Conservation (phyloP, 2,113 vertebrate species). For the Scomber colias region DNA sequence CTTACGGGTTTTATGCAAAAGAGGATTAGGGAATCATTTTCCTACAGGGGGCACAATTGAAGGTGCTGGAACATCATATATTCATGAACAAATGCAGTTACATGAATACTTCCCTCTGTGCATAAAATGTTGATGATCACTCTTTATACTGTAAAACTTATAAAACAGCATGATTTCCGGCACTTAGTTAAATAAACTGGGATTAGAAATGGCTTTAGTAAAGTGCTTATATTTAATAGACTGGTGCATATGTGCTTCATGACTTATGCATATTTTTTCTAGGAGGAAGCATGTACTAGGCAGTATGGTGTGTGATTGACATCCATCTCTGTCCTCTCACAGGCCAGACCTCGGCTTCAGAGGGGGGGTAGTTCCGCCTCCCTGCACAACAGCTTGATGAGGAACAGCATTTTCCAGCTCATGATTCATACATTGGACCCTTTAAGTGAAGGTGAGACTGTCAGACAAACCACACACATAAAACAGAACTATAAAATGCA, state of each 20-base stretch:
- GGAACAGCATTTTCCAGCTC: slow-evolving; percentile 98
- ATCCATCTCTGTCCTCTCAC: slow-evolving; percentile 44
- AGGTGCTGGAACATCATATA: slow-evolving; percentile 26
- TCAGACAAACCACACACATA: slow-evolving; percentile 7
- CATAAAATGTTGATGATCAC: slow-evolving; percentile 9
- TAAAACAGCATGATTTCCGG: not conserved
- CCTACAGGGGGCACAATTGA: slow-evolving; percentile 23
- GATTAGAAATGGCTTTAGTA: slow-evolving; percentile 35
- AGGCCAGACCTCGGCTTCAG: slow-evolving; percentile 94
- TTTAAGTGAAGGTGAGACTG: slow-evolving; percentile 86
- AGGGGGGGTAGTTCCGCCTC: slow-evolving; percentile 96
- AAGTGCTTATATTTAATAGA: slow-evolving; percentile 32
- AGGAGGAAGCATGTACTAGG: not conserved
- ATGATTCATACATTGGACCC: slow-evolving; percentile 99
- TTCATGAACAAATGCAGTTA: slow-evolving; percentile 28
- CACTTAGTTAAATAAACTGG: slow-evolving; percentile 17
- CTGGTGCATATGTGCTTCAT: slow-evolving; percentile 8
- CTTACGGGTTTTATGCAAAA: slow-evolving; percentile 55
- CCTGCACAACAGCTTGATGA: slow-evolving; percentile 98
- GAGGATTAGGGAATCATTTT: slow-evolving; percentile 61
- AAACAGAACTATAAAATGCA: not conserved
- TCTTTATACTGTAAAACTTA: not conserved
- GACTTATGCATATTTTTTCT: not conserved
- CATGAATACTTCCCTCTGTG: slow-evolving; percentile 7
- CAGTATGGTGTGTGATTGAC: slow-evolving; percentile 53